Evolutionary conservation across 2,888 invertebrate genomes (phyloP), one percentile per base, ranked within the genome.

Genomic region (Napeogenes sylphis): DNA sequence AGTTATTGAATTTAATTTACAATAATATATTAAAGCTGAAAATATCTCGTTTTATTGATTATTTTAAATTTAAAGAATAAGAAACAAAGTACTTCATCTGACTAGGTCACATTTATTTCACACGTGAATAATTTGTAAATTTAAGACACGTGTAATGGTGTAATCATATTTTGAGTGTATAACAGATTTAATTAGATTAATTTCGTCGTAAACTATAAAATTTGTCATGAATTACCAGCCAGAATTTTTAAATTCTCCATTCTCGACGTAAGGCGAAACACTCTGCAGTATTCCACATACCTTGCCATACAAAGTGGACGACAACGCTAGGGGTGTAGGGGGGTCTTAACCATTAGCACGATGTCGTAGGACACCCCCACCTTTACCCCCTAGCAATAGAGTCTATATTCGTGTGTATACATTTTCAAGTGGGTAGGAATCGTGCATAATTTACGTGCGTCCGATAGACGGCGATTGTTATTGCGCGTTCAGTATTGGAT

Each of bases 391-490:
- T 4, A 3, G 0, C 0, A 0, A n/a, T 78, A 82, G 68, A 74
- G 78, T 73, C 62, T 21, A 61, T 55, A 75, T 74, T 78, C 10
- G 53, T 38, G 45, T 63, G 70, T n/a, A 21, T 30, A 2, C 33
- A 21, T 45, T 59, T 45, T 30, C 58, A 65, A 67, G 67, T 61
- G 59, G 68, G 59, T 59, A 63, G 66, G 70, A 62, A 63, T 76
- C 82, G 84, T 89, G 87, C 88, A 90, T 89, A 90, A 90, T 89
- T 90, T 89, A 90, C 86, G 86, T 85, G 87, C 80, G 85, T 79
- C 83, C 89, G 89, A 88, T 89, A 87, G 88, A 86, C 84, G 83
- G 78, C 88, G 86, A 88, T 85, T 88, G 90, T 88, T 89, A 90
- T 90, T 89, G 85, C 87, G 84, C 84, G 85, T 81, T 77, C 64